Conservation (phyloP, 2,888 invertebrate genomes). For the Acanthosepion pharaonis region DNA sequence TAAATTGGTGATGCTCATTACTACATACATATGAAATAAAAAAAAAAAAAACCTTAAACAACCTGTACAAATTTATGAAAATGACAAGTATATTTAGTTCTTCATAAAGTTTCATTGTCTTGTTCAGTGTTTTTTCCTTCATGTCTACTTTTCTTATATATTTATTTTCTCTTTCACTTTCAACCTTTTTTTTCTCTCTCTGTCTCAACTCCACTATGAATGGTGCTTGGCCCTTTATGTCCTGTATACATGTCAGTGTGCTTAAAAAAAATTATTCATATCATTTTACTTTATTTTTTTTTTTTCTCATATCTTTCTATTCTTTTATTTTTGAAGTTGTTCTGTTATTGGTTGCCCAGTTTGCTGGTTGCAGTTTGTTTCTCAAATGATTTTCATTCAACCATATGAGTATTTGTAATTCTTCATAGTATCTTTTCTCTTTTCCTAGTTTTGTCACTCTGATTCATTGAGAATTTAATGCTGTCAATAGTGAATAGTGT, state of each 20-base stretch:
- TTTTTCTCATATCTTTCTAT: neutral
- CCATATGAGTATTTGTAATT: neutral
- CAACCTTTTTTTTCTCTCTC: neutral
- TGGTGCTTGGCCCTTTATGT: neutral
- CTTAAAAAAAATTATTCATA: neutral
- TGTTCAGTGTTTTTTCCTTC: too few relatives aligned
- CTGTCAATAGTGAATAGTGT: neutral
- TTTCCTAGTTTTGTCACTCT: neutral
- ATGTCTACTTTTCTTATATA: too few relatives aligned
- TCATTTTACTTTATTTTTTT: neutral
- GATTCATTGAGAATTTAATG: neutral
- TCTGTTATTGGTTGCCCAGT: neutral
- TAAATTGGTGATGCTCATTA: too few relatives aligned
- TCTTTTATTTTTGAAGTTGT: neutral
- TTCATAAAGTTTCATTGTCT: too few relatives aligned
- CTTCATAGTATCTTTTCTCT: neutral
- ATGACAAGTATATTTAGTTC: too few relatives aligned
- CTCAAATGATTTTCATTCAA: neutral
- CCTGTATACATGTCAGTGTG: neutral
- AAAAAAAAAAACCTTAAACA: too few relatives aligned
- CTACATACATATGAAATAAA: too few relatives aligned
- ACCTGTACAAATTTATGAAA: too few relatives aligned
- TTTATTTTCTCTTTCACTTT: neutral
- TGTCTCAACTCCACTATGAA: neutral
- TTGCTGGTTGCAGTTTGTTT: neutral